Conservation (phyloP, 2,797 vertebrate genomes). For the Pangasius krempfi region DNA sequence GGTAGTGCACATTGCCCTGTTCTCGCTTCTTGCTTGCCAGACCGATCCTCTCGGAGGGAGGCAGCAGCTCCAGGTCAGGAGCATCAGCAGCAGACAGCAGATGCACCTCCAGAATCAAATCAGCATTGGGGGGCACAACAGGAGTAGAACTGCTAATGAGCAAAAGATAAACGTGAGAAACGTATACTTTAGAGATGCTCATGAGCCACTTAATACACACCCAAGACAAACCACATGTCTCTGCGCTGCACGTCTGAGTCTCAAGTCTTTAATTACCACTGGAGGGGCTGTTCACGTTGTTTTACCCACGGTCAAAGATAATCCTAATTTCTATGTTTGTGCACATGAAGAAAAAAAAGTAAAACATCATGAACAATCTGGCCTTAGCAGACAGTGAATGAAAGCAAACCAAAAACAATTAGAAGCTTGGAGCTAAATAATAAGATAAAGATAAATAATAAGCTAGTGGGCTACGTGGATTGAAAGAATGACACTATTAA, state of each 20-base stretch:
- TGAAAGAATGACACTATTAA: background rate
- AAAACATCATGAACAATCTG: background rate
- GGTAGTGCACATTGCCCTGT: constrained; percentile 89
- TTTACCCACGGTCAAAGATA: background rate
- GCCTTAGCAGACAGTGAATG: background rate
- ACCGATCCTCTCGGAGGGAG: constrained; percentile 78
- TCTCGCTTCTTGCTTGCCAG: constrained; percentile 87
- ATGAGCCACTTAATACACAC: background rate
- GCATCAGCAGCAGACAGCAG: constrained; percentile 79
- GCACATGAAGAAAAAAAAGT: background rate
- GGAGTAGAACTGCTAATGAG: constrained; percentile 71
- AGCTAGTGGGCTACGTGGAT: background rate
- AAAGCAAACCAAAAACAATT: background rate
- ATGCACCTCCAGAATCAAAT: constrained; percentile 84
- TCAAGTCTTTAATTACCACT: background rate
- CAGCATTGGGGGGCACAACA: constrained; percentile 75
- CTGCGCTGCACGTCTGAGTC: background rate
- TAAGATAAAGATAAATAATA: background rate
- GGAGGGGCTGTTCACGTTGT: background rate
- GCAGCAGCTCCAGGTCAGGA: constrained; percentile 86
- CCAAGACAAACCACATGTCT: background rate
- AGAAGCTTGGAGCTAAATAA: background rate
- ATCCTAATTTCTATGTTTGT: background rate
- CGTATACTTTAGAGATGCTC: background rate
- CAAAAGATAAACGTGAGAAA: background rate